Evolutionary conservation across 2,888 invertebrate genomes (phyloP).

Genomic region (Aleiodes testaceus): DNA sequence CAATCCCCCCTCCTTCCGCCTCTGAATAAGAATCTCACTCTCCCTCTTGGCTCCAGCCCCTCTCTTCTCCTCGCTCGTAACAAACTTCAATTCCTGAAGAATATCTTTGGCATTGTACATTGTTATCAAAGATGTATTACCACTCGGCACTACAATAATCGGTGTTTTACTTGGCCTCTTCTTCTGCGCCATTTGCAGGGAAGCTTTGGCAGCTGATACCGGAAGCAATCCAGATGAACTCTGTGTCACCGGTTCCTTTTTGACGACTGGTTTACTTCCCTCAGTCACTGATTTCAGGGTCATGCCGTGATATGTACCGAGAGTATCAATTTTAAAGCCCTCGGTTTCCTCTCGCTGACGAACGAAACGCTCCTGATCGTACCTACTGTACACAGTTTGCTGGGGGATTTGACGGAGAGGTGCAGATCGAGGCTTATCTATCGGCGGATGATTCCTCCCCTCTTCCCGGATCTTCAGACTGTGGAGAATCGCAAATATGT

Average conservation of each 20-base stretch:
- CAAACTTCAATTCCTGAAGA: constrained; percentile 90
- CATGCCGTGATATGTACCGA: constrained; percentile 99
- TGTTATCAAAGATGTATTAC: constrained; percentile 93
- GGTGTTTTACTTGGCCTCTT: constrained; percentile 92
- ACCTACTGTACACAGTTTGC: constrained; percentile 94
- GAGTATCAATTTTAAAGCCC: constrained; percentile 99
- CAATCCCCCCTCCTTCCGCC: constrained; percentile 83
- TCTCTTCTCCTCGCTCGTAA: constrained; percentile 92
- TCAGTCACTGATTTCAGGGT: constrained; percentile 98
- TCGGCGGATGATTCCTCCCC: constrained; percentile 78
- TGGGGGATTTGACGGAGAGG: constrained; percentile 80
- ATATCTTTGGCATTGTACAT: constrained; percentile 99
- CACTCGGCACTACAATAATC: constrained; percentile 98
- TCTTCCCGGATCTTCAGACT: constrained; percentile 96
- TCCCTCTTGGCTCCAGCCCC: constrained; percentile 87
- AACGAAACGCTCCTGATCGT: constrained; percentile 98
- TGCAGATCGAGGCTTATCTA: constrained; percentile 79
- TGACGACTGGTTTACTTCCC: constrained; percentile 83
- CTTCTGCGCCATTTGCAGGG: constrained; percentile 75
- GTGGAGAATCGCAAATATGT: constrained; percentile 91
- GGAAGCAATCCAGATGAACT: constrained; percentile 77
- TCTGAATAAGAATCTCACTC: constrained; percentile 93
- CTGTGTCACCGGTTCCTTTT: constrained; percentile 74
- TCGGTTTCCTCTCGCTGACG: constrained; percentile 97
- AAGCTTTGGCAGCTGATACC: constrained; percentile 76